Evolutionary conservation across 2,113 vertebrate genomes (phyloP).

Genomic region (Chaenocephalus aceratus): DNA sequence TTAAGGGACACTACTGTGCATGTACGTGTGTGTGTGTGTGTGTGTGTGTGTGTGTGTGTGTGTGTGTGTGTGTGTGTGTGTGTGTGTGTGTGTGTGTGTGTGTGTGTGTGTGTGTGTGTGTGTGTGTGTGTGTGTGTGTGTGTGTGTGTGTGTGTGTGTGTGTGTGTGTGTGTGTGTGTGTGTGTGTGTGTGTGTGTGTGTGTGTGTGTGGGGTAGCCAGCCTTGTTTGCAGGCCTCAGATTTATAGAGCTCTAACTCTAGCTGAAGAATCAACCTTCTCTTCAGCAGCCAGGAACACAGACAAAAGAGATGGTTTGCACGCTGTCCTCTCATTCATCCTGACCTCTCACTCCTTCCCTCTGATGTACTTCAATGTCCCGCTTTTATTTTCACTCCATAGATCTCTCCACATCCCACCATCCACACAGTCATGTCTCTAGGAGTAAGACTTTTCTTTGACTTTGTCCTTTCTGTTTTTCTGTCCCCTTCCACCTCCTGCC

Average conservation of each 20-base stretch:
- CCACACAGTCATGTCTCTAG: constrained; percentile 20
- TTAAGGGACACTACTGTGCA: constrained; percentile 14
- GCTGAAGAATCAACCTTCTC: constrained; percentile 65
- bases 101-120: not conserved
- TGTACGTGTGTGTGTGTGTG: not conserved
- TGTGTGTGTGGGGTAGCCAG: constrained; percentile 16
- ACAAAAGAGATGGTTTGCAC: constrained; percentile 71
- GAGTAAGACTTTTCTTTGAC: constrained; percentile 17
- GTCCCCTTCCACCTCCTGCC: constrained; percentile 16
- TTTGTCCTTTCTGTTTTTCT: constrained; percentile 8
- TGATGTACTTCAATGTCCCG: constrained; percentile 62
- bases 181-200: constrained; percentile 1
- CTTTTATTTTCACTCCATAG: constrained; percentile 54
- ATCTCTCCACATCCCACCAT: constrained; percentile 54
- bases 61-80: not conserved
- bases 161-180: not conserved
- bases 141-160: not conserved
- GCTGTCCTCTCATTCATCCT: constrained; percentile 66
- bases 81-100: not conserved
- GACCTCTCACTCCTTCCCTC: constrained; percentile 56
- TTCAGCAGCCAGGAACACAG: constrained; percentile 49
- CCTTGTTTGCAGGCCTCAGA: constrained; percentile 62
- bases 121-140: constrained; percentile 5
- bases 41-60: not conserved
- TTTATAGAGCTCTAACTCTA: constrained; percentile 62